phyloP scores from a whole-genome alignment of 2,113 vertebrate species.

The Megaleporinus macrocephalus region DNA sequence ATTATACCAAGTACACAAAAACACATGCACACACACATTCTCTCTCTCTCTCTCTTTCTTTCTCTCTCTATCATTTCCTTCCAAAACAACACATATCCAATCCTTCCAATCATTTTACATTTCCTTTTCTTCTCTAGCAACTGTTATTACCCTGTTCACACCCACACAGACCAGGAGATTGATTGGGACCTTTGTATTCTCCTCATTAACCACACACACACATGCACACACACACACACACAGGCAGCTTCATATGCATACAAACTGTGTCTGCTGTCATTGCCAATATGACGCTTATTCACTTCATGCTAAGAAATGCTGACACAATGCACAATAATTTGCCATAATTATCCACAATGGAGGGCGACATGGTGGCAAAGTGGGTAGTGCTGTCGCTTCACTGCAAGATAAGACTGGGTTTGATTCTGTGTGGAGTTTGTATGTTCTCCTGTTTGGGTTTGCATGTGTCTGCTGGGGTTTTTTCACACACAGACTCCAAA shows the following conservation, averaged over 20 bases:
- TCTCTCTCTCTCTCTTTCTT: too few relatives aligned
- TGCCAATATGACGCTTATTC: background rate
- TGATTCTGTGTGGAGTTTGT: too few relatives aligned
- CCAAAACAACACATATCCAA: background rate
- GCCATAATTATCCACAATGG: background rate
- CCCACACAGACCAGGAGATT: constrained; percentile 16
- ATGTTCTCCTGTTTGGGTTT: too few relatives aligned
- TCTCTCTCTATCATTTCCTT: too few relatives aligned
- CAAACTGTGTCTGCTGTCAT: background rate
- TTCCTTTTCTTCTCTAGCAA: background rate
- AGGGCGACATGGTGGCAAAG: too few relatives aligned
- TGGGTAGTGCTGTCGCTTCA: too few relatives aligned
- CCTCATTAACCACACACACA: constrained; percentile 17
- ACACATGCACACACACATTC: too few relatives aligned
- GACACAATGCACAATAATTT: background rate
- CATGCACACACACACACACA: background rate
- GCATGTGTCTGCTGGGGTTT: too few relatives aligned
- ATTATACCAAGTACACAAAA: too few relatives aligned
- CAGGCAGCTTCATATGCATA: background rate
- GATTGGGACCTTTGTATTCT: constrained; percentile 14
- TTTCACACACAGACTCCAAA: too few relatives aligned
- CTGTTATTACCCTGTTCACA: background rate
- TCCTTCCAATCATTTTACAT: background rate
- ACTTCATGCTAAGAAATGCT: background rate
- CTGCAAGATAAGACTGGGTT: too few relatives aligned